These are phyloP conservation scores for Kryptolebias ocellatus DNA, from an alignment of 2,797 vertebrate species.

Conservation along the genomic window DNA sequence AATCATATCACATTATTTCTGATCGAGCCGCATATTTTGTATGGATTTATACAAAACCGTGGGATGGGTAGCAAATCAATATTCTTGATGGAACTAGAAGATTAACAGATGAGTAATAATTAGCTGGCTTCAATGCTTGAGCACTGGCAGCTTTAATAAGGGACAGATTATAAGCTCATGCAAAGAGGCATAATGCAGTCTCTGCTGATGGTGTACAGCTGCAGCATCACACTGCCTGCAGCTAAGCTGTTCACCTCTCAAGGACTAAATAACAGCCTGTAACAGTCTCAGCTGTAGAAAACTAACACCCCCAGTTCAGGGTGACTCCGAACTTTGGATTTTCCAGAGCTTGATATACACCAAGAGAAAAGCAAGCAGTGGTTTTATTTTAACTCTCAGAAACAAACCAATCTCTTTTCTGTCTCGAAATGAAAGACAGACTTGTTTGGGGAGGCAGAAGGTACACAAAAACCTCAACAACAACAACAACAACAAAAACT, in stretches of 20 bases:
- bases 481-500: constrained; percentile 8
- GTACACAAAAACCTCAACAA: constrained; percentile 5
- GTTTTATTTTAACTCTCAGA: constrained; percentile 26
- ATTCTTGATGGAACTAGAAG: no score
- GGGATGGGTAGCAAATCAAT: no score
- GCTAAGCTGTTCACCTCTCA: constrained; percentile 42
- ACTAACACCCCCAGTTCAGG: constrained; percentile 21
- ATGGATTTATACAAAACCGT: no score
- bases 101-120: no score
- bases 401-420: constrained; percentile 5
- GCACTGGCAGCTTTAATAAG: neutral
- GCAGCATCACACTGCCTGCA: constrained; percentile 29
- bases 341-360: constrained; percentile 18
- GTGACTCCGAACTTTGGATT: constrained; percentile 46
- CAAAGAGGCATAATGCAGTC: constrained; percentile 24
- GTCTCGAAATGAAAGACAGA: constrained; percentile 11
- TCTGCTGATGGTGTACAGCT: constrained; percentile 32
- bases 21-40: no score
- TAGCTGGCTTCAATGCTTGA: no score
- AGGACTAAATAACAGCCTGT: constrained; percentile 61
- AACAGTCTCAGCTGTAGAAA: constrained; percentile 55
- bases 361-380: constrained; percentile 7
- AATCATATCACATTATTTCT: no score
- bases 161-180: constrained; percentile 13
- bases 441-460: constrained; percentile 7